These are phyloP conservation scores for Lytechinus pictus DNA, from an alignment of 35 echinoderm and acorn worm genomes.

Conservation along the genomic window DNA sequence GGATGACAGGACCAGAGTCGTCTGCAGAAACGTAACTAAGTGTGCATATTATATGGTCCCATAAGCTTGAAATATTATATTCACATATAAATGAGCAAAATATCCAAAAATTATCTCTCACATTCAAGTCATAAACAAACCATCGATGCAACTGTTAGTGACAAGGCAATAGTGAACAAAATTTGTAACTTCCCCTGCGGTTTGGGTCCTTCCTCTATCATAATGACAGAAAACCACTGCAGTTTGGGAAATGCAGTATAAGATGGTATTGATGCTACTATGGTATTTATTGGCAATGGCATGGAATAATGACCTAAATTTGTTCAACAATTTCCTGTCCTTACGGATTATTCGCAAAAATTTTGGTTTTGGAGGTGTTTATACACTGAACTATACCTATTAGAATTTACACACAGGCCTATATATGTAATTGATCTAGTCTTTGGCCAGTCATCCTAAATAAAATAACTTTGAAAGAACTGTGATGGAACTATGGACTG, in stretches of 20 bases:
- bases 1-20: neutral
- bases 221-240: neutral
- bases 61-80: neutral
- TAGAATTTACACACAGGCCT: too few species aligned
- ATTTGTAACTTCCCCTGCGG: neutral
- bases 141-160: slow-evolving; percentile 23
- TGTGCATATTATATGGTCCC: slow-evolving; percentile 10
- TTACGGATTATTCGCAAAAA: neutral
- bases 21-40: neutral
- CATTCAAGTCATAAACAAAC: slow-evolving; percentile 26
- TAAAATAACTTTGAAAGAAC: neutral
- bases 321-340: slow-evolving; percentile 39
- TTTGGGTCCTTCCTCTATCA: neutral
- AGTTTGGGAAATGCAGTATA: neutral
- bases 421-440: neutral
- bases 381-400: too few species aligned
- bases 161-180: neutral
- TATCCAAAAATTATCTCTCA: neutral
- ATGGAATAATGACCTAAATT: slow-evolving; percentile 40
- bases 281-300: slow-evolving; percentile 11
- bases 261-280: neutral
- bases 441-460: neutral
- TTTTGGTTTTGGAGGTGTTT: neutral
- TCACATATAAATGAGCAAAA: neutral
- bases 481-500: neutral